These are phyloP conservation scores for Hirtodrosophila duncani DNA, from an alignment of 2,888 invertebrate genomes.

Conservation along the genomic window DNA sequence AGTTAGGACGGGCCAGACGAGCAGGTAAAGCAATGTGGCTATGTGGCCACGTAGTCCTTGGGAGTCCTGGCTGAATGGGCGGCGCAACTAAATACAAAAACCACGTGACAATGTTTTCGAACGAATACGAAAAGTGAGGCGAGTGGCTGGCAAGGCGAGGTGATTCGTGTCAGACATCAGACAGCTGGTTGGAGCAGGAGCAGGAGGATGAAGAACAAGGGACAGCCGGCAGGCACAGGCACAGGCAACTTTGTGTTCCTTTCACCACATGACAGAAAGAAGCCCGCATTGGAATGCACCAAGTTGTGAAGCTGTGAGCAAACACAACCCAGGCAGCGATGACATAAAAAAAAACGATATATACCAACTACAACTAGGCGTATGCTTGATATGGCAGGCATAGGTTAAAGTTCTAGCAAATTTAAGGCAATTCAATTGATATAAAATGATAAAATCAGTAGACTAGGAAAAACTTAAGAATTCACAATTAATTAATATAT, in stretches of 20 bases:
- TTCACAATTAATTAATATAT: too few species aligned
- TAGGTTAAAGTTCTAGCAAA: background rate
- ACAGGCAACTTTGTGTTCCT: slow-evolving; percentile 22
- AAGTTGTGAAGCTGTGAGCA: slow-evolving; percentile 24
- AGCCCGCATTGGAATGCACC: slow-evolving; percentile 53
- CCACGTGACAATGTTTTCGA: slow-evolving; percentile 68
- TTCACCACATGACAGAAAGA: slow-evolving; percentile 32
- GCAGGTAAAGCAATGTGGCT: slow-evolving; percentile 2
- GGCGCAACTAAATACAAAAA: slow-evolving; percentile 65
- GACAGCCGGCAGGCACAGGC: background rate
- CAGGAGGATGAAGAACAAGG: background rate
- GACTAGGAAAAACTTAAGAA: too few species aligned
- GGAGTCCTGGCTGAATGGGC: slow-evolving; percentile 11
- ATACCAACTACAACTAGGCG: slow-evolving; percentile 33
- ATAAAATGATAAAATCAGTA: too few species aligned
- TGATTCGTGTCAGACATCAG: slow-evolving; percentile 7
- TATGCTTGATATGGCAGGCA: slow-evolving; percentile 36
- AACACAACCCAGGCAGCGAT: slow-evolving; percentile 3
- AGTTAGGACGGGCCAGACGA: background rate
- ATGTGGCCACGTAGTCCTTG: slow-evolving; percentile 10
- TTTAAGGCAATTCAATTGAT: too few species aligned
- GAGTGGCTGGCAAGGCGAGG: slow-evolving; percentile 5
- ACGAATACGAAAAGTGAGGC: slow-evolving; percentile 10
- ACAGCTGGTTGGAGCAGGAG: background rate
- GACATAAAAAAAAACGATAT: background rate